Percentiles rank a stretch among this genome's conserved stretches.
These are phyloP conservation scores for Drosophila mercatorum DNA, from an alignment of 2,888 invertebrate genomes.

Conservation along the genomic window DNA sequence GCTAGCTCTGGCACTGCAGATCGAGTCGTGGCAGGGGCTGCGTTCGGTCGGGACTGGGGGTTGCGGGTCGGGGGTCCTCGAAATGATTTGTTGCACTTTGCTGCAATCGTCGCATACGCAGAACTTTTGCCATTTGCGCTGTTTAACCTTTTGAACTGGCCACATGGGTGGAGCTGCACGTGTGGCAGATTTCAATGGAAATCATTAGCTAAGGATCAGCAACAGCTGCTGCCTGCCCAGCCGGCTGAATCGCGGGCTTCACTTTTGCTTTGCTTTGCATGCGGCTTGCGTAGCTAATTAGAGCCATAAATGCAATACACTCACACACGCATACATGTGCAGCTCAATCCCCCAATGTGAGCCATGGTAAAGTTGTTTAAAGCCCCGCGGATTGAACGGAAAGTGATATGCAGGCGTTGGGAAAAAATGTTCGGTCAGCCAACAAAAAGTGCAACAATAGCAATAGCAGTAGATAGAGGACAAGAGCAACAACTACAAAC, in stretches of 20 bases:
- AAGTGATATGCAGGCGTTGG: slow-evolving; percentile 79
- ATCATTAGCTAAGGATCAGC: slow-evolving; percentile 63
- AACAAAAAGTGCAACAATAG: slow-evolving; percentile 21
- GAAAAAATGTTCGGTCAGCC: slow-evolving; percentile 61
- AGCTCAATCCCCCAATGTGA: slow-evolving; percentile 58
- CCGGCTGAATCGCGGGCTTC: neutral
- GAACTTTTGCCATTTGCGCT: slow-evolving; percentile 53
- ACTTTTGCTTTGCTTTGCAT: slow-evolving; percentile 67
- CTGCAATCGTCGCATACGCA: slow-evolving; percentile 77
- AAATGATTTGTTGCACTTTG: slow-evolving; percentile 75
- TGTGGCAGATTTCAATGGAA: slow-evolving; percentile 59
- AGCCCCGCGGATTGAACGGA: slow-evolving; percentile 74
- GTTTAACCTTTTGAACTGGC: slow-evolving; percentile 81
- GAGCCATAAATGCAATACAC: slow-evolving; percentile 69
- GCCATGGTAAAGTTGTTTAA: slow-evolving; percentile 50
- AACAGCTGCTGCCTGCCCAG: slow-evolving; percentile 25
- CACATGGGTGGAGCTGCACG: slow-evolving; percentile 56
- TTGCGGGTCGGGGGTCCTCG: slow-evolving; percentile 20
- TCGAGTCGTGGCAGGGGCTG: slow-evolving; percentile 11
- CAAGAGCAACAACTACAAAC: slow-evolving; percentile 45
- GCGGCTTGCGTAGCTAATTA: slow-evolving; percentile 84
- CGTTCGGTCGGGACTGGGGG: neutral
- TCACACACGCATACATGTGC: no score
- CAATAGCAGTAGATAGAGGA: slow-evolving; percentile 1
- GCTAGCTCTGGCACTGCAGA: slow-evolving; percentile 54